Evolutionary conservation across 2,113 vertebrate species (phyloP).

Genomic region (Rhinichthys klamathensis): DNA sequence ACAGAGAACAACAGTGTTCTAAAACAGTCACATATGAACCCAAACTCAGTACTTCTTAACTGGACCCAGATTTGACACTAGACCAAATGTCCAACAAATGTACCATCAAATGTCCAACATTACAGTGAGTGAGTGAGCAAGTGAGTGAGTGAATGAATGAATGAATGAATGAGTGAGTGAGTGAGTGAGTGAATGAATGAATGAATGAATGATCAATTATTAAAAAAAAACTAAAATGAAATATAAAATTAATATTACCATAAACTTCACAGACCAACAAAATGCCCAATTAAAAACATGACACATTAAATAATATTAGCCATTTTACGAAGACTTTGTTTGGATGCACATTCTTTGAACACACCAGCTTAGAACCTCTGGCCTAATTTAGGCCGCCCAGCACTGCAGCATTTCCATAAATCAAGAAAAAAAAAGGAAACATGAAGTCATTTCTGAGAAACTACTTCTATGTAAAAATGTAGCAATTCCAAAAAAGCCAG

Average conservation of each 20-base stretch:
- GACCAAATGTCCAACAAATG: neutral
- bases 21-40: neutral
- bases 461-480: neutral
- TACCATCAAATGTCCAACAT: neutral
- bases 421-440: neutral
- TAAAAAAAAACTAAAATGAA: neutral
- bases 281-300: neutral
- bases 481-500: neutral
- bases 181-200: too few species aligned
- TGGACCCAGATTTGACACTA: neutral
- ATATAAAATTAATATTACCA: neutral
- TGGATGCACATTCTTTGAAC: too few species aligned
- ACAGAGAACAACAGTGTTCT: conserved; percentile 19
- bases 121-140: too few species aligned
- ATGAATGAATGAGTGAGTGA: too few species aligned
- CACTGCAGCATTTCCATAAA: neutral
- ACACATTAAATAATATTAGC: neutral
- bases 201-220: neutral
- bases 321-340: neutral
- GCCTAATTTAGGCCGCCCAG: neutral
- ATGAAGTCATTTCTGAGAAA: conserved; percentile 18
- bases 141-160: too few species aligned
- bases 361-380: neutral
- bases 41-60: neutral
- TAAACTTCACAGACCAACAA: neutral